These are phyloP conservation scores for Carassius carassius DNA, from an alignment of 2,113 vertebrate species.

Conservation along the genomic window DNA sequence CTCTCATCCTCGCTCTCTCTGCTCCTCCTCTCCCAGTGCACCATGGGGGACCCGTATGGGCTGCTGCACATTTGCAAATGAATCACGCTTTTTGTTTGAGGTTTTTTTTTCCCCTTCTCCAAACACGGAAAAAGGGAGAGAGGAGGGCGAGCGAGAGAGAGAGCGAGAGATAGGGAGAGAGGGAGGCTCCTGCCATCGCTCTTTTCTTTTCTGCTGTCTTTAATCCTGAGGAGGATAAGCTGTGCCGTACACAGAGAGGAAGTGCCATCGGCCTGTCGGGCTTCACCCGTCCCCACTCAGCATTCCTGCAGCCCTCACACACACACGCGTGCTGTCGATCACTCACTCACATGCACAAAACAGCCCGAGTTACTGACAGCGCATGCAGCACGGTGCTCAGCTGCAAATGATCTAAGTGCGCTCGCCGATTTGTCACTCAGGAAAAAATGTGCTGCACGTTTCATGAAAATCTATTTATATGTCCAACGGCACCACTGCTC, in stretches of 20 bases:
- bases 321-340: slow-evolving; percentile 35
- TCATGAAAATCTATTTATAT: not conserved
- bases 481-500: not conserved
- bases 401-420: slow-evolving; percentile 3
- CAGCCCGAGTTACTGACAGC: not conserved
- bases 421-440: slow-evolving; percentile 10
- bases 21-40: slow-evolving; percentile 44
- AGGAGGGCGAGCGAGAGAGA: slow-evolving; percentile 34
- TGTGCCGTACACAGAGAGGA: slow-evolving; percentile 77
- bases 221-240: slow-evolving; percentile 80
- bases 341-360: slow-evolving; percentile 30
- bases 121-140: slow-evolving; percentile 43
- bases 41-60: slow-evolving; percentile 63
- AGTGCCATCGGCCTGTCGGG: slow-evolving; percentile 73
- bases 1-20: slow-evolving; percentile 57
- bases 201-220: slow-evolving; percentile 73
- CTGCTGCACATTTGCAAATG: slow-evolving; percentile 78
- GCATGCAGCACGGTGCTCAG: slow-evolving; percentile 1
- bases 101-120: slow-evolving; percentile 45
- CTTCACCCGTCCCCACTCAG: slow-evolving; percentile 66
- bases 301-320: slow-evolving; percentile 66
- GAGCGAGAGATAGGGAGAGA: slow-evolving; percentile 34
- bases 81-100: slow-evolving; percentile 74
- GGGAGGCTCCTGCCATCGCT: slow-evolving; percentile 66
- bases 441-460: not conserved